Conservation (phyloP, 2,888 invertebrate genomes). For the Fragum fragum region DNA sequence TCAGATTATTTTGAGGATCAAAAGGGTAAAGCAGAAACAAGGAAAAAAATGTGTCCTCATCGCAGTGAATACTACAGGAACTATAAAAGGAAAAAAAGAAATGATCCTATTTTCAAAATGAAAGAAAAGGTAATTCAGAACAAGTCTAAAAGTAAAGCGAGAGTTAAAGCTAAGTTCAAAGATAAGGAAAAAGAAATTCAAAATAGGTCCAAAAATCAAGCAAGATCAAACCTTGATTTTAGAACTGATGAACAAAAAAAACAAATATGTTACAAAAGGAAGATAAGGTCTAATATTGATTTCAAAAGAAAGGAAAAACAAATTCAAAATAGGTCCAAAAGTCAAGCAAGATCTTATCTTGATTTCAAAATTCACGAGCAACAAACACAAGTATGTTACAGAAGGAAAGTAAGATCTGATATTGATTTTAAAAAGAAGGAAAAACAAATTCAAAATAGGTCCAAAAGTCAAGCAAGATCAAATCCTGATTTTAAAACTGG, state of each 20-base stretch:
- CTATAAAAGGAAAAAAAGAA: not conserved
- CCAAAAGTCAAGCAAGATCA: not conserved
- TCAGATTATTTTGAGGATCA: slow-evolving; percentile 28
- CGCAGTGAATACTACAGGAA: slow-evolving; percentile 1
- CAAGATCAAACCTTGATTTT: not conserved
- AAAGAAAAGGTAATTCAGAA: slow-evolving; percentile 4
- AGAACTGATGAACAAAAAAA: slow-evolving; percentile 4
- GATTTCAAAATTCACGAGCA: not conserved
- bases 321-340: not conserved
- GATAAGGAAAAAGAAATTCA: too few species aligned
- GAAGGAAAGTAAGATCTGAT: not conserved
- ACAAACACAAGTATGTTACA: not conserved
- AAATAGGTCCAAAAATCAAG: too few species aligned
- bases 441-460: not conserved
- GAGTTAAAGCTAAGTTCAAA: too few species aligned
- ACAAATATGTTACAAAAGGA: not conserved
- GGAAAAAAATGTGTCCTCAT: not conserved
- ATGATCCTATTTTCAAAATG: slow-evolving; percentile 4
- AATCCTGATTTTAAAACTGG: not conserved
- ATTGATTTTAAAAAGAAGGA: not conserved
- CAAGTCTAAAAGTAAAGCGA: too few species aligned
- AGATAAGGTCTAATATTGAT: not conserved
- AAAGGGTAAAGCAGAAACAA: not conserved
- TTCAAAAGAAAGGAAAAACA: too few species aligned
- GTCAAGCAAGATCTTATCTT: not conserved